Evolutionary conservation across 92 coral and sea anemone species (phyloP), one percentile per base, ranked within the genome.

Genomic region (Hydrozoanthus gracilis): DNA sequence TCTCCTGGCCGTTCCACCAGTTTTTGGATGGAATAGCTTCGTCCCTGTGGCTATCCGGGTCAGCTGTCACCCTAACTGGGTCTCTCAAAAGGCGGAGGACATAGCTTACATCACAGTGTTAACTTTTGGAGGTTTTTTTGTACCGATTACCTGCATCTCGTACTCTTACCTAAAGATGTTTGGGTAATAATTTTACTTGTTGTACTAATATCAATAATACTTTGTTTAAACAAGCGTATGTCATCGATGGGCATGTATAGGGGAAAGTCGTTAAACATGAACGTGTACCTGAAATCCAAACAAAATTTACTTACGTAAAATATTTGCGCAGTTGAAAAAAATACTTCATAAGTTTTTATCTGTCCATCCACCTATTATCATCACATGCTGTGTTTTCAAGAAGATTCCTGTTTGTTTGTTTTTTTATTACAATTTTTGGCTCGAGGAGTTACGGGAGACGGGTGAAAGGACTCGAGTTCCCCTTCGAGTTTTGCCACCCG

Each of bases 1-100:
- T 48, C 45, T 80, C 27, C 58, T 64, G 2, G 58, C 85, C 13
- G 35, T 67, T 3, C 94, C 94, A 4, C 94, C 94, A n/a, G 58
- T 92, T 6, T 39, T 92, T 27, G 94, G 94, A 7, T 92, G 94
- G 94, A 92, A 86, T 51, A 16, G 68, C 46, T 88, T 76, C 54
- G 92, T 92, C 4, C 88, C 88, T 5, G 78, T 88, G 5, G 39
- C 86, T 15, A 66, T 90, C 17, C 74, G 51, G 71, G 35, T 82
- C 20, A 92, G 94, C 73, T 92, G 94, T 15, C 83, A 82, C 16
- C 94, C 94, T 2, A 89, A 92, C 83, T 92, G 94, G 94, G 54
- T 75, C 8, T 87, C 87, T 4, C 73, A 77, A 51, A 56, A 88
- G 13, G 15, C 60, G 1, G 17, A 71, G 6, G 92, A 76, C 51